Evolutionary conservation across 2,113 vertebrate genomes (phyloP).

Genomic region (Ictalurus furcatus): DNA sequence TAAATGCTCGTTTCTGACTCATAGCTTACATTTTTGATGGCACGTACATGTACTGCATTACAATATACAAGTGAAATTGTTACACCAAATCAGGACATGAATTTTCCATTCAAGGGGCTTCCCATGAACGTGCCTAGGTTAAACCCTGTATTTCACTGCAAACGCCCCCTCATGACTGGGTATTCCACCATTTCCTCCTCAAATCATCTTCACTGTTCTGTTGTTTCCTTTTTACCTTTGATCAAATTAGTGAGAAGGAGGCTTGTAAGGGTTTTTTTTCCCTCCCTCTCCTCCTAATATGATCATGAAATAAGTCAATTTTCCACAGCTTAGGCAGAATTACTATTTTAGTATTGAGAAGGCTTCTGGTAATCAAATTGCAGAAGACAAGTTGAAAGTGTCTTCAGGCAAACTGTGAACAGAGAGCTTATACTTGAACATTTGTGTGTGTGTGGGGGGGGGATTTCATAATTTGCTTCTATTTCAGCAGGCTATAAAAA

Average conservation of each 20-base stretch:
- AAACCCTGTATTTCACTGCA: conserved; percentile 13
- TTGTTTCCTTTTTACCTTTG: neutral
- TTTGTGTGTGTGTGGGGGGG: neutral
- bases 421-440: conserved; percentile 26
- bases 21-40: neutral
- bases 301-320: conserved; percentile 3
- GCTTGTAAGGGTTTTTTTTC: neutral
- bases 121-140: neutral
- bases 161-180: conserved; percentile 15
- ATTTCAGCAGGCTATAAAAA: neutral
- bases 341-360: conserved; percentile 30
- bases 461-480: neutral
- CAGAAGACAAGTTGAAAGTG: conserved; percentile 23
- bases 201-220: conserved; percentile 17
- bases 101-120: conserved; percentile 27
- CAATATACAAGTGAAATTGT: neutral
- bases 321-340: conserved; percentile 2
- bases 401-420: conserved; percentile 39
- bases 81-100: neutral
- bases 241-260: neutral
- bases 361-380: conserved; percentile 37
- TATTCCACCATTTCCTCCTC: conserved; percentile 18
- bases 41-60: neutral
- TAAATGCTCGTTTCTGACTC: conserved; percentile 6
- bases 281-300: neutral